Conservation (phyloP, 2,797 vertebrate species). For the Serranus cabrilla region DNA sequence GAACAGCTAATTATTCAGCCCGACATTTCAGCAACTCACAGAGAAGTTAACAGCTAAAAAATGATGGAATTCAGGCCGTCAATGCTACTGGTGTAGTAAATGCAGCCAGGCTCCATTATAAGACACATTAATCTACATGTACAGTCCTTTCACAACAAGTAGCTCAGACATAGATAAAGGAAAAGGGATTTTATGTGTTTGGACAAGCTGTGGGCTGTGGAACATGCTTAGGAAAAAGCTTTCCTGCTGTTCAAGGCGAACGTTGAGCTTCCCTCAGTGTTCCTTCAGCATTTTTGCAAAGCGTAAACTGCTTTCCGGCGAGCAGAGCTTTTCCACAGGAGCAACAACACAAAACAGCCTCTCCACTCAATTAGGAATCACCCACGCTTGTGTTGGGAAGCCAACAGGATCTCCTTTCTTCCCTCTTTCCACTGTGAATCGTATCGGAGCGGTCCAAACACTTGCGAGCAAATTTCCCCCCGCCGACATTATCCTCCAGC, state of each 20-base stretch:
- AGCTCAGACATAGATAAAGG: neutral
- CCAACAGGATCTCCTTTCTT: constrained; percentile 57
- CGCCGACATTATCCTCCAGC: constrained; percentile 21
- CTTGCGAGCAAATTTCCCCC: constrained; percentile 27
- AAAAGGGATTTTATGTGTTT: constrained; percentile 28
- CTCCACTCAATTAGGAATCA: constrained; percentile 74
- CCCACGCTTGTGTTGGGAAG: constrained; percentile 53
- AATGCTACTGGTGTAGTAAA: constrained; percentile 25
- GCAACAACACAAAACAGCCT: constrained; percentile 50
- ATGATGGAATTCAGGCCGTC: constrained; percentile 52
- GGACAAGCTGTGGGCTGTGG: constrained; percentile 27
- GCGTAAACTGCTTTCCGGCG: constrained; percentile 49
- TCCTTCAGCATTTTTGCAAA: constrained; percentile 7
- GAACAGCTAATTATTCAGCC: constrained; percentile 83
- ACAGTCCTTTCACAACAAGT: constrained; percentile 39
- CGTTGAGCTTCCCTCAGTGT: constrained; percentile 18
- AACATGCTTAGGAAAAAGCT: constrained; percentile 36
- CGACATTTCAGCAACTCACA: constrained; percentile 76
- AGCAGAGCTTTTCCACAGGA: constrained; percentile 42
- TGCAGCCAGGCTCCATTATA: constrained; percentile 42
- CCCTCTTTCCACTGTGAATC: constrained; percentile 44
- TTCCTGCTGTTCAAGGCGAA: constrained; percentile 35
- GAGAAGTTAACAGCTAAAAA: constrained; percentile 63
- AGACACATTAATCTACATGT: constrained; percentile 51
- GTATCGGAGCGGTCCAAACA: constrained; percentile 50